These are phyloP conservation scores for Bombus fervidus DNA, from an alignment of 1,140 invertebrate species.

Conservation along the genomic window DNA sequence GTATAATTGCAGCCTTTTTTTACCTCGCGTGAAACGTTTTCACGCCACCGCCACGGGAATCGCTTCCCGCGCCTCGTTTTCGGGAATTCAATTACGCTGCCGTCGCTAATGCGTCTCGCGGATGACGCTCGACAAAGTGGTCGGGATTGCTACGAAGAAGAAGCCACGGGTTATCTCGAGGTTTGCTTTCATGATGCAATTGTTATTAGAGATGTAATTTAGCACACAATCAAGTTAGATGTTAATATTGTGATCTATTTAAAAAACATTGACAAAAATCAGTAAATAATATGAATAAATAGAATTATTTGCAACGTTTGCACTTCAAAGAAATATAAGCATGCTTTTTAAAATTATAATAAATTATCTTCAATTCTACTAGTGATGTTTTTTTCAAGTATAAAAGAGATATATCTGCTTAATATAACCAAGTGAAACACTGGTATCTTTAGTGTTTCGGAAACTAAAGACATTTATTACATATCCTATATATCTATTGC, in stretches of 20 bases:
- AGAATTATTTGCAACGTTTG: not conserved
- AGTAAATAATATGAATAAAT: not conserved
- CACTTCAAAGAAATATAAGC: no score
- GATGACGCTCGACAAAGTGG: not conserved
- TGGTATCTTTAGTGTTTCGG: no score
- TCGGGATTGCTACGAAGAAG: not conserved
- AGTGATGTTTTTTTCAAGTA: no score
- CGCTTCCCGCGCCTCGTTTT: constrained; percentile 11
- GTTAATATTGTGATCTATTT: no score
- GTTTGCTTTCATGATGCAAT: not conserved
- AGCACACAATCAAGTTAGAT: no score
- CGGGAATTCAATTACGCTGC: constrained; percentile 41
- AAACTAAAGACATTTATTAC: no score
- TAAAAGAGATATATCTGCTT: no score
- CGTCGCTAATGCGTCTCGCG: not conserved
- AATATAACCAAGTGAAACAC: no score
- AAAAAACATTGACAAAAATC: not conserved
- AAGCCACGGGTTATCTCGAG: not conserved
- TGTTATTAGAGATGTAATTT: no score
- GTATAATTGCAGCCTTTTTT: constrained; percentile 71
- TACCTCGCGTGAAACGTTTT: constrained; percentile 63
- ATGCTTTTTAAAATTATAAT: no score
- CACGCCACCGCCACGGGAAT: constrained; percentile 44
- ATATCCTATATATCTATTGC: no score
- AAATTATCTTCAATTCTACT: no score